phyloP scores from a whole-genome alignment of 2,113 vertebrate species.

The Ophthalmolycus amberensis region DNA sequence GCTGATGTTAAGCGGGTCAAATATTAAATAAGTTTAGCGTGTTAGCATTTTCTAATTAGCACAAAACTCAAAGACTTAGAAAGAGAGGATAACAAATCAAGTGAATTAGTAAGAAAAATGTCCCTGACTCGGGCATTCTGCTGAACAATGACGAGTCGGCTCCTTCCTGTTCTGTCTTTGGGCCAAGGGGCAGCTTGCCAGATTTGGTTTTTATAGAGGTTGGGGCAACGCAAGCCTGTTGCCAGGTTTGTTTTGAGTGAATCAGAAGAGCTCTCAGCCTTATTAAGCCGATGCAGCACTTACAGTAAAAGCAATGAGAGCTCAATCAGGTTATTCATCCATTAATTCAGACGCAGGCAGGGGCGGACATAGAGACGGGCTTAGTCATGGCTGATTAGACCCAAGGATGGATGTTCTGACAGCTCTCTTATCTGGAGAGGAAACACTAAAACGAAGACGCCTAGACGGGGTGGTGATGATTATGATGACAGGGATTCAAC shows the following conservation, averaged over 20 bases:
- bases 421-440: constrained; percentile 54
- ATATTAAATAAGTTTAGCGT: neutral
- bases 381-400: constrained; percentile 68
- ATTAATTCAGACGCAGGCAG: constrained; percentile 46
- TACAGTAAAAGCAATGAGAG: constrained; percentile 41
- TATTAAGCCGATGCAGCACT: constrained; percentile 59
- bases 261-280: constrained; percentile 51
- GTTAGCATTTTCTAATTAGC: neutral
- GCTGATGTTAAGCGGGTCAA: neutral
- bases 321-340: constrained; percentile 60
- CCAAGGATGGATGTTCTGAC: constrained; percentile 51
- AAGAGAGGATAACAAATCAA: neutral
- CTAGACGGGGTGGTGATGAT: constrained; percentile 30
- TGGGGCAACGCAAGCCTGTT: constrained; percentile 18
- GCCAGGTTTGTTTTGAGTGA: constrained; percentile 48
- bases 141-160: constrained; percentile 15
- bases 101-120: neutral
- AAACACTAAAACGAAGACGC: constrained; percentile 28
- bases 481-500: constrained; percentile 37
- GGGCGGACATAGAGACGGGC: constrained; percentile 45
- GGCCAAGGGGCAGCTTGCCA: constrained; percentile 35
- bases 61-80: neutral
- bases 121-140: constrained; percentile 46
- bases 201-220: constrained; percentile 4
- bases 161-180: constrained; percentile 40